A percentile compares a stretch with the other conserved stretches of the same genome.
phyloP scores from a whole-genome alignment of 2,113 vertebrate species.

The Callionymus lyra region DNA sequence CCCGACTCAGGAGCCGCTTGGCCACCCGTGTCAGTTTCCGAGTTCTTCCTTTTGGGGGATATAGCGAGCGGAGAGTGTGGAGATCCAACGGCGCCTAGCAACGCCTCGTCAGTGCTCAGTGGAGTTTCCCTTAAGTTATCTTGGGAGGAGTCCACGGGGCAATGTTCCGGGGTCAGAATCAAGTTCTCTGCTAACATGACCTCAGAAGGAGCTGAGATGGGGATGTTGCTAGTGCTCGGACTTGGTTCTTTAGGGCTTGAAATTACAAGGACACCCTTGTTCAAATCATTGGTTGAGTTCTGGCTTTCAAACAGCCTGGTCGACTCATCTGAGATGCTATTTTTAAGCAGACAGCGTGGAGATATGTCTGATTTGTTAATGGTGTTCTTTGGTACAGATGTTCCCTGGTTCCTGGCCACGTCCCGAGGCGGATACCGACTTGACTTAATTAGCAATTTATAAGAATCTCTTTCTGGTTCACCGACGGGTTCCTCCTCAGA shows the following conservation, averaged over 20 bases:
- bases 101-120: conserved; percentile 57
- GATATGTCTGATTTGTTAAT: conserved; percentile 24
- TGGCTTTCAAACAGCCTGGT: too few relatives aligned
- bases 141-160: conserved; percentile 58
- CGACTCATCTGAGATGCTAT: too few relatives aligned
- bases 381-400: conserved; percentile 35
- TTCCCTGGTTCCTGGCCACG: conserved; percentile 37
- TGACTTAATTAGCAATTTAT: conserved; percentile 54
- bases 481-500: conserved; percentile 12
- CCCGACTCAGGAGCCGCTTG: conserved; percentile 28
- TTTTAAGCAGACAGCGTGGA: too few relatives aligned
- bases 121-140: conserved; percentile 69
- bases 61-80: conserved; percentile 65
- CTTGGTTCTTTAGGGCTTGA: conserved; percentile 62
- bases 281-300: conserved; percentile 73
- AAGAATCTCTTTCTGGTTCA: conserved; percentile 48
- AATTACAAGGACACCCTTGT: conserved; percentile 66
- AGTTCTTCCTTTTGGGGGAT: conserved; percentile 74
- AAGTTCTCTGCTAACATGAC: conserved; percentile 59
- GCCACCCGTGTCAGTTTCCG: conserved; percentile 51
- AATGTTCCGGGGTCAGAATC: conserved; percentile 47
- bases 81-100: conserved; percentile 44
- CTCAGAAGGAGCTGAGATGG: conserved; percentile 59
- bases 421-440: conserved; percentile 31
- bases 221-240: conserved; percentile 69